Percentiles rank a stretch among this genome's conserved stretches.
Evolutionary conservation across 2,888 invertebrate species (phyloP).

Genomic region (Gastrophysa polygoni): DNA sequence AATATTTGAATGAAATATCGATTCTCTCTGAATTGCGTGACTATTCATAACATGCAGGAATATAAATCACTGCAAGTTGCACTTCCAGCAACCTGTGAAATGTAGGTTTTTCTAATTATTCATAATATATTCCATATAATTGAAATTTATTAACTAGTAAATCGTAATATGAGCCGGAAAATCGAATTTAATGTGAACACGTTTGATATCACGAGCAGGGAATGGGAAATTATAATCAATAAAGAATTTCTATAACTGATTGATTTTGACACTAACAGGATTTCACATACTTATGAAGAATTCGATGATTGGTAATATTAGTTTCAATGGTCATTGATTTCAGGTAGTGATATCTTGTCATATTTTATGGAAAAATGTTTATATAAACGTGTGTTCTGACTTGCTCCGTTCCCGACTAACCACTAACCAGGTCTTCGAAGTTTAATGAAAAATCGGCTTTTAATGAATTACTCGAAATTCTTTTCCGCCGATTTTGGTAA

Average conservation of each 20-base stretch:
- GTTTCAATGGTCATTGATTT: too few relatives aligned
- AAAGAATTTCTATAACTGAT: not conserved
- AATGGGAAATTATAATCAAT: not conserved
- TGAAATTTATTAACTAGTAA: conserved; percentile 1
- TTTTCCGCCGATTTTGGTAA: too few relatives aligned
- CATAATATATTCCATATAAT: not conserved
- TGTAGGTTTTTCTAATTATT: not conserved
- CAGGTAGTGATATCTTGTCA: too few relatives aligned
- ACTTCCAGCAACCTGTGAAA: not conserved
- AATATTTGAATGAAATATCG: not conserved
- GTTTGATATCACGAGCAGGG: not conserved
- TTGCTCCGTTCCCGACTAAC: too few relatives aligned
- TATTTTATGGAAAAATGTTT: too few relatives aligned
- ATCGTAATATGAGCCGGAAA: not conserved
- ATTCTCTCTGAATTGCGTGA: not conserved
- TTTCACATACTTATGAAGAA: not conserved
- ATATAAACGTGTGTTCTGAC: too few relatives aligned
- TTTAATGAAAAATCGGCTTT: too few relatives aligned
- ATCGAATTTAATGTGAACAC: not conserved
- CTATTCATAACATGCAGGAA: not conserved
- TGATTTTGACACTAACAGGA: not conserved
- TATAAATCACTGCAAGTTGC: not conserved
- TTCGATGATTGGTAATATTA: too few relatives aligned
- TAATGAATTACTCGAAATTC: too few relatives aligned
- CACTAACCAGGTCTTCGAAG: too few relatives aligned